phyloP scores from a whole-genome alignment of 2,797 vertebrate species.

The Melanogrammus aeglefinus region DNA sequence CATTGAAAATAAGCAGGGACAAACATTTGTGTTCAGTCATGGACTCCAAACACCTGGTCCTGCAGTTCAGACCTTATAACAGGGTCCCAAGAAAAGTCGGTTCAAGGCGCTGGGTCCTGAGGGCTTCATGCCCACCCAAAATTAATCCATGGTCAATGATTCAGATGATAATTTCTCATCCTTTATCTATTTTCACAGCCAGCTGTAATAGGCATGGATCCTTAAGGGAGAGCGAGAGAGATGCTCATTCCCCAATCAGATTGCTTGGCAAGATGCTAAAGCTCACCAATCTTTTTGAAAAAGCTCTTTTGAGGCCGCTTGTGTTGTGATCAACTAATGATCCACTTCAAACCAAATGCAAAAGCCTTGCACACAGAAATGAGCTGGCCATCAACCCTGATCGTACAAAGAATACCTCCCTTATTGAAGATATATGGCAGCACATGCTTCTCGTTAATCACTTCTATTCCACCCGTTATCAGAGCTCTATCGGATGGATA shows the following conservation, averaged over 20 bases:
- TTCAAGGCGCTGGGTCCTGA: constrained; percentile 26
- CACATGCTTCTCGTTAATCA: constrained; percentile 24
- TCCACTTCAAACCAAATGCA: constrained; percentile 41
- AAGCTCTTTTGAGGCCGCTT: neutral
- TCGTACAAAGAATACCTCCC: constrained; percentile 57
- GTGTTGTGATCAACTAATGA: constrained; percentile 31
- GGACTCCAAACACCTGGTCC: constrained; percentile 53
- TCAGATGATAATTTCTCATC: constrained; percentile 46
- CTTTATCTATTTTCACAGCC: constrained; percentile 55
- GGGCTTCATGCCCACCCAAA: constrained; percentile 17
- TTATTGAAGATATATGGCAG: constrained; percentile 45
- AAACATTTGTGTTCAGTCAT: constrained; percentile 52
- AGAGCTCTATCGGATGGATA: constrained; percentile 30
- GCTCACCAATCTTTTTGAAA: neutral
- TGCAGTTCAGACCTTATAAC: constrained; percentile 25
- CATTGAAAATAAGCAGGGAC: constrained; percentile 28
- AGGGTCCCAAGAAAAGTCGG: constrained; percentile 20
- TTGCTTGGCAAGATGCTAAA: constrained; percentile 31
- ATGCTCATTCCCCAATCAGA: constrained; percentile 23
- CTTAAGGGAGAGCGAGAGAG: constrained; percentile 12
- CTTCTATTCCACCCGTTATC: constrained; percentile 30
- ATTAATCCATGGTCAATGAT: constrained; percentile 44
- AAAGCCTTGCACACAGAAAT: constrained; percentile 46
- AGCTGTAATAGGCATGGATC: constrained; percentile 48
- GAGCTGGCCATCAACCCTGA: constrained; percentile 41